Evolutionary conservation across 2,888 invertebrate genomes (phyloP).

Genomic region (Herminia tarsipennalis): DNA sequence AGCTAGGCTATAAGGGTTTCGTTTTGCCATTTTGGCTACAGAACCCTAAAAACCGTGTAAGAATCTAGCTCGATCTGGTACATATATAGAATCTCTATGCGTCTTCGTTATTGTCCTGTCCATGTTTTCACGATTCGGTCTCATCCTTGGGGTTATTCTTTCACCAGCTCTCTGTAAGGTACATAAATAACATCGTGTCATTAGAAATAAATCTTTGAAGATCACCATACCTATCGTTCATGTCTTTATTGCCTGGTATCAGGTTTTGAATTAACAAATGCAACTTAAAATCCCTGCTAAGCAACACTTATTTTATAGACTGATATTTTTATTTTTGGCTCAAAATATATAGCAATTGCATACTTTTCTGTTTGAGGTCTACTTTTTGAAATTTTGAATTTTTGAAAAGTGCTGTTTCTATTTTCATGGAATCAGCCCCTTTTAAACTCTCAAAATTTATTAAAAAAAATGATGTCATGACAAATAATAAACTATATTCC

Average conservation of each 20-base stretch:
- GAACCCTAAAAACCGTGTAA: conserved; percentile 63
- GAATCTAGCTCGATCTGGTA: conserved; percentile 58
- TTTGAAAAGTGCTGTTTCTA: neutral
- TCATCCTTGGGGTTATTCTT: conserved; percentile 44
- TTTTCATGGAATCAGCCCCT: neutral
- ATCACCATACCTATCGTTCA: too few species aligned
- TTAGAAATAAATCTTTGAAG: too few species aligned
- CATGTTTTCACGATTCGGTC: conserved; percentile 23
- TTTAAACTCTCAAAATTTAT: neutral
- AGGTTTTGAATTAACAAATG: neutral
- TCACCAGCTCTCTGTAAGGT: conserved; percentile 23
- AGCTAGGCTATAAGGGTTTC: too few species aligned
- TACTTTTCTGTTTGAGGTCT: too few species aligned
- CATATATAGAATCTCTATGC: conserved; percentile 50
- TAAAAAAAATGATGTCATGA: neutral
- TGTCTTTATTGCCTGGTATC: too few species aligned
- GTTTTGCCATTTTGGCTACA: too few species aligned
- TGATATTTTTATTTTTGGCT: neutral
- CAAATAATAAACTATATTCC: too few species aligned
- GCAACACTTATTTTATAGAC: too few species aligned
- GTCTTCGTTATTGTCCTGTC: conserved; percentile 40
- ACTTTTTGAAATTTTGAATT: neutral
- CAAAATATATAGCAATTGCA: too few species aligned
- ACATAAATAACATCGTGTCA: neutral
- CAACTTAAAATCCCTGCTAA: neutral